Conservation (phyloP, 2,797 vertebrate genomes). For the Austrolebias charrua region DNA sequence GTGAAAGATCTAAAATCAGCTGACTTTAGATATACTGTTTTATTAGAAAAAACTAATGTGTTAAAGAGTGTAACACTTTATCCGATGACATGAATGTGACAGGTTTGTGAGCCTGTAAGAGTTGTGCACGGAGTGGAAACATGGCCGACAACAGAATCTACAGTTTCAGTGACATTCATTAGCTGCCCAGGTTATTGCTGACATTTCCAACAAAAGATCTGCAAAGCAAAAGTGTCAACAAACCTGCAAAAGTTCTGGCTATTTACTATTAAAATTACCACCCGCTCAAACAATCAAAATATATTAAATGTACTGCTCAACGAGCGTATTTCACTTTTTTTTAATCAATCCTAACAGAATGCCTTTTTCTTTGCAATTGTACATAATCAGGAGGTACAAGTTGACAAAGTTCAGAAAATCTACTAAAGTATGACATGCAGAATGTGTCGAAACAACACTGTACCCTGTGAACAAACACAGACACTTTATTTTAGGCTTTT, state of each 20-base stretch:
- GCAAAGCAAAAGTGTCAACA: conserved; percentile 96
- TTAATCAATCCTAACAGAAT: conserved; percentile 99
- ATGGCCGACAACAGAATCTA: conserved; percentile 83
- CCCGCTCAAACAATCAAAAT: conserved; percentile 90
- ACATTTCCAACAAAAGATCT: conserved; percentile 89
- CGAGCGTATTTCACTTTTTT: conserved; percentile 84
- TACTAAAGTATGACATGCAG: conserved; percentile 98
- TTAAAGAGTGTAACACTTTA: not conserved
- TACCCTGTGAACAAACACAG: conserved; percentile 96
- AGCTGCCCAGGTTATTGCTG: conserved; percentile 99
- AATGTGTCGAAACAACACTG: conserved; percentile 96
- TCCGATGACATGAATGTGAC: conserved; percentile 21
- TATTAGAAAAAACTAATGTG: conserved; percentile 1
- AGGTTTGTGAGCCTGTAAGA: conserved; percentile 43
- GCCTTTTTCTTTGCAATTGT: conserved; percentile 95
- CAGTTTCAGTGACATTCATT: conserved; percentile 99
- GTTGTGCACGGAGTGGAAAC: conserved; percentile 63
- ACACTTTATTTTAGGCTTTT: conserved; percentile 91
- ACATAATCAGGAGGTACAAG: conserved; percentile 94
- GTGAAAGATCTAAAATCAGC: not conserved
- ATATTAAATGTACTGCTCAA: conserved; percentile 99
- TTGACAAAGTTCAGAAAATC: conserved; percentile 90
- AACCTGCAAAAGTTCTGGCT: conserved; percentile 91
- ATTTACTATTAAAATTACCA: conserved; percentile 92
- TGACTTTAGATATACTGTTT: too few species aligned